Conservation (phyloP, 1,140 invertebrate species). For the Scaptodrosophila lebanonensis region DNA sequence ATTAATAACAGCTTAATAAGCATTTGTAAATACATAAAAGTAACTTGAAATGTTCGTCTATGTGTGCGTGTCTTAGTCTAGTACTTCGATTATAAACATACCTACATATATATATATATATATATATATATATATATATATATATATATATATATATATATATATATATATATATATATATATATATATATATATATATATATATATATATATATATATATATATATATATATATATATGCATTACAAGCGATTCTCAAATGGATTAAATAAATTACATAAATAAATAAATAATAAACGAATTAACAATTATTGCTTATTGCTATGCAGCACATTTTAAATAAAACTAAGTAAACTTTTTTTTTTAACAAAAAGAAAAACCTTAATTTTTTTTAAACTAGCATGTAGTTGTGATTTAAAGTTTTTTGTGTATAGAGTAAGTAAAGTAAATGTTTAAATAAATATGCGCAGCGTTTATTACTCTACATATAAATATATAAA, state of each 20-base stretch:
- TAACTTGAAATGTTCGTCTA: no score
- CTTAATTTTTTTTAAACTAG: slow-evolving; percentile 25
- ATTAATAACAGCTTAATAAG: background rate
- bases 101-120: slow-evolving; percentile 50
- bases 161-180: slow-evolving; percentile 16
- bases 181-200: slow-evolving; percentile 46
- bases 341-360: slow-evolving; percentile 16
- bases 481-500: slow-evolving; percentile 12
- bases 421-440: slow-evolving; percentile 9
- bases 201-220: slow-evolving; percentile 33
- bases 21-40: slow-evolving; percentile 34
- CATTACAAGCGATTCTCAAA: slow-evolving; percentile 20
- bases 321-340: slow-evolving; percentile 2
- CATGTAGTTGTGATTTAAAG: background rate
- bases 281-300: background rate
- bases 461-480: slow-evolving; percentile 20
- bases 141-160: slow-evolving; percentile 14
- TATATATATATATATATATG: slow-evolving; percentile 14
- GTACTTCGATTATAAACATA: no score
- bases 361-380: slow-evolving; percentile 13
- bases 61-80: no score
- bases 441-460: slow-evolving; percentile 8
- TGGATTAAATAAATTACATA: slow-evolving; percentile 1
- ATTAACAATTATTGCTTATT: slow-evolving; percentile 18
- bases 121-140: slow-evolving; percentile 25